Evolutionary conservation across 2,888 invertebrate genomes (phyloP).

Genomic region (Chrysolina haemoptera): DNA sequence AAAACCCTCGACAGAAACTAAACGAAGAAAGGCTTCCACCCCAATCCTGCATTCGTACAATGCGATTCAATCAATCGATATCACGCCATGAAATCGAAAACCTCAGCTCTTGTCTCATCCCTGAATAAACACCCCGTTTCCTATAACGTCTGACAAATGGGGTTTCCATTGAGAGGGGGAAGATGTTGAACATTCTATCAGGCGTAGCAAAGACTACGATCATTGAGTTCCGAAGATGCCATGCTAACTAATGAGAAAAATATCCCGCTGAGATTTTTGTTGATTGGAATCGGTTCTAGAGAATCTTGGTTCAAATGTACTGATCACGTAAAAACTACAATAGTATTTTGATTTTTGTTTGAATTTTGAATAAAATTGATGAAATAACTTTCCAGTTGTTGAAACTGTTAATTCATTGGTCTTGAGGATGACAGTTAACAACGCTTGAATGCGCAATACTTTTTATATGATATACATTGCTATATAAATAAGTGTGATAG

Average conservation of each 20-base stretch:
- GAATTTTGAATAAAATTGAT: no score
- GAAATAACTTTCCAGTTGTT: no score
- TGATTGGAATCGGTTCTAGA: neutral
- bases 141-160: conserved; percentile 9
- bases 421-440: no score
- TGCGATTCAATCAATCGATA: conserved; percentile 22
- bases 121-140: conserved; percentile 14
- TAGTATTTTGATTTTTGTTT: no score
- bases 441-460: no score
- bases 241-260: neutral
- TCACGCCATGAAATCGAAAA: conserved; percentile 16
- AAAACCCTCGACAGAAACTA: neutral
- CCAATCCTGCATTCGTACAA: neutral
- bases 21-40: conserved; percentile 9
- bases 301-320: neutral
- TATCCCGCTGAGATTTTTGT: no score
- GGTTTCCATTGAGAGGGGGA: neutral
- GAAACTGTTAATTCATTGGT: no score
- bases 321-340: no score
- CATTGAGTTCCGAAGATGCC: neutral
- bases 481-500: no score
- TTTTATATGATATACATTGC: no score
- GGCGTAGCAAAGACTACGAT: neutral
- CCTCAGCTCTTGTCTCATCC: conserved; percentile 12
- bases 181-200: neutral